Evolutionary conservation across 2,888 invertebrate genomes (phyloP), one percentile per base, ranked within the genome.

Genomic region (Zonitis immaculata): DNA sequence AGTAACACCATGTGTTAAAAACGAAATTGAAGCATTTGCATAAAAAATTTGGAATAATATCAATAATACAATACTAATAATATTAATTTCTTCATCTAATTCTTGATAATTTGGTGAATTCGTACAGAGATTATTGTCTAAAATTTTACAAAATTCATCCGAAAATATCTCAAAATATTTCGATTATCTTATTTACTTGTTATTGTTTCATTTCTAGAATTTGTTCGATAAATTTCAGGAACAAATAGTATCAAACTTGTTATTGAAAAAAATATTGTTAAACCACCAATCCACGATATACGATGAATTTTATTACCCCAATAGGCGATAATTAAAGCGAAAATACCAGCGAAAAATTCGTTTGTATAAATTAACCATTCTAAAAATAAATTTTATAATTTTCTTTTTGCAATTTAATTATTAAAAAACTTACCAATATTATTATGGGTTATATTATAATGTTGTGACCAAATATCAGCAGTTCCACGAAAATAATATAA

Each of bases 231-330:
- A 22, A 82, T 72, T 54, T 82, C 79, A 6, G 84, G 84, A 56
- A 83, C 78, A 22, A 82, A 74, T 14, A 82, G 68, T 12, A 77
- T 57, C 20, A 80, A 65, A 56, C 78, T 79, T 9, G 77, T 70
- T n/a, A 75, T 69, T 1, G 80, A 77, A 62, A 84, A 81, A 18
- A 82, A 63, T 54, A 83, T 78, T 5, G 79, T 73, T 1, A 81
- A 69, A 3, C 77, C 79, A 43, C 82, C 82, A 7, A 83, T 71
- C 84, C 84, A 85, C 5, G 79, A 77, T 20, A 79, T 77, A 50
- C 82, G 77, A 66, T 84, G 83, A 30, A 80, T 77, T 66, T 77
- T 76, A 57, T 82, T 79, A 1, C 83, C 82, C 79, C 80, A 83
- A 63, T 82, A 82, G 6, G 82, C 78, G 12, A 83, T 70, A 1